Percentiles rank a stretch among this genome's conserved stretches.
Evolutionary conservation across 2,113 vertebrate genomes (phyloP).

Genomic region (Pitta sordida): DNA sequence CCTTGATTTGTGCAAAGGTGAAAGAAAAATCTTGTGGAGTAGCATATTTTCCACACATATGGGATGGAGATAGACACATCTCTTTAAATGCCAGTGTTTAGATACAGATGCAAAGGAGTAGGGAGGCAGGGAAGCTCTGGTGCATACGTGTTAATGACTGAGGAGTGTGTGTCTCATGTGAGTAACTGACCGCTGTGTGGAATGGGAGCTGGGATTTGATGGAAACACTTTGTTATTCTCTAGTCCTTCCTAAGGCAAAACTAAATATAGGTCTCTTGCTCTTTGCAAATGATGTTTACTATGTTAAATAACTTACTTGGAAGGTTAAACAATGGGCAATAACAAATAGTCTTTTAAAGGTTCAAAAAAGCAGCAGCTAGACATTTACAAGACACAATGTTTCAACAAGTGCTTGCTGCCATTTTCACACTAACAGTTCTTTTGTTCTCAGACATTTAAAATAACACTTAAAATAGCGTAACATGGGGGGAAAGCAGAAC

Average conservation of each 20-base stretch:
- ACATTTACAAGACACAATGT: background rate
- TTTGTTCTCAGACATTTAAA: background rate
- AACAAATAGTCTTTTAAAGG: background rate
- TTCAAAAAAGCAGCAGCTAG: background rate
- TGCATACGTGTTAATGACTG: background rate
- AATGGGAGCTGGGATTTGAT: background rate
- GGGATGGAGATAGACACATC: background rate
- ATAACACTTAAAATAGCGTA: background rate
- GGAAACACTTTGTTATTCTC: background rate
- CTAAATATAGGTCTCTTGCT: background rate
- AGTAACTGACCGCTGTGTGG: background rate
- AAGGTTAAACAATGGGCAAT: background rate
- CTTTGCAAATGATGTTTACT: background rate
- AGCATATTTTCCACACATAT: accelerated
- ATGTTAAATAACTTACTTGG: background rate
- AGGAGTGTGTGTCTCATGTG: background rate
- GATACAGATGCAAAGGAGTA: background rate
- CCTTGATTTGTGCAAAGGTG: accelerated
- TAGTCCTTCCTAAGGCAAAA: background rate
- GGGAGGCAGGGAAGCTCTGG: background rate
- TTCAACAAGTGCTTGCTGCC: background rate
- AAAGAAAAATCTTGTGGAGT: background rate
- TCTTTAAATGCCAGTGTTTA: background rate
- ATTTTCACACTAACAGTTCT: background rate
- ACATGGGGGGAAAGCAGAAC: background rate